Base-by-base conservation (phyloP, 2,797 vertebrate species). In the Cyprinella venusta region DNA sequence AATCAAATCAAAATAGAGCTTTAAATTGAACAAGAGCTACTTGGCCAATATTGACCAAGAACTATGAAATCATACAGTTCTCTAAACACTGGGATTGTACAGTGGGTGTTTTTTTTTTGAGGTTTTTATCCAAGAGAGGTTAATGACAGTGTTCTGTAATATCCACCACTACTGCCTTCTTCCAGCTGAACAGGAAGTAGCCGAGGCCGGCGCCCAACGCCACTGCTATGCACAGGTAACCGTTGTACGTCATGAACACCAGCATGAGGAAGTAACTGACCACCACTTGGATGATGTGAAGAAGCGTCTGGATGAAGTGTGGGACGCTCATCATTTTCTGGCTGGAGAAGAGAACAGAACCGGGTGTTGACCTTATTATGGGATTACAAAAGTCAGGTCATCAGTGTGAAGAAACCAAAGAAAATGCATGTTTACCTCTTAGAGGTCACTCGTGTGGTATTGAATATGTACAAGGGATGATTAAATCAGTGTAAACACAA, bases 181-280 rank as follows among this genome's bases (percentile, higher is more conserved):
- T 96, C 98, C 98, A 99, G 94, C 97, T 98, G 93, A 99, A 99
- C 90, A 99, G 92, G 91, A 99, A 99, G 91, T 99, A 99, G 13
- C 98, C 98, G 0, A 92, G 94, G 19, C 98, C 98, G 0, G 98
- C 97, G 0, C 98, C 98, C 0, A 93, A 90, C 0, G 97, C 97
- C 89, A 98, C 96, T 0, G 98, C 97, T 1, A 99, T 98, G 93
- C 98, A 99, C 24, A 99, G 95, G 94, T 97, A 99, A 1, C 94
- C 97, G 0, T 99, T 99, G 95, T 98, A 99, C 2, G 97, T 98
- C 98, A 99, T 99, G 93, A 99, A 99, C 92, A 99, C 92, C 30
- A 99, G 95, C 98, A 99, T 99, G 80, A 99, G 95, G 88, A 99
- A 95, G 92, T 99, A 99, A 91, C 97, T 98, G 92, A 98, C 91